These are phyloP conservation scores for Zapornia atra DNA, from an alignment of 2,113 vertebrate genomes.

Conservation along the genomic window DNA sequence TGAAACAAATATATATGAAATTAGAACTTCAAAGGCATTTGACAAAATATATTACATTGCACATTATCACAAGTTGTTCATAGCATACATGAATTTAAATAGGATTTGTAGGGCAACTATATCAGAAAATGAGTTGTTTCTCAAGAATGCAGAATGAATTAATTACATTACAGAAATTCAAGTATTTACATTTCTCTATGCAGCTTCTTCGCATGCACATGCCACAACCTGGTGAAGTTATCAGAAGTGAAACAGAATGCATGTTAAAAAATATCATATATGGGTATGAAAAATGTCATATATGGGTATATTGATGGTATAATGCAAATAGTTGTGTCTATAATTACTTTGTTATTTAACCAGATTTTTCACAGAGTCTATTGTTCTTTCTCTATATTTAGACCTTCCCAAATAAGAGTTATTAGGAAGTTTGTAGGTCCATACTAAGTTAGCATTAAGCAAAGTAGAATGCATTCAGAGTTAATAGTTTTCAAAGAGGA, in stretches of 20 bases:
- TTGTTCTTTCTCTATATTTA: background rate
- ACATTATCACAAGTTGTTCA: background rate
- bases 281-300: background rate
- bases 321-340: background rate
- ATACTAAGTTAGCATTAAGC: background rate
- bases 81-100: constrained; percentile 16
- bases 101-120: background rate
- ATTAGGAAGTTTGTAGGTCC: background rate
- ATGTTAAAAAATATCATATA: background rate
- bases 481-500: background rate
- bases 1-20: background rate
- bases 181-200: background rate
- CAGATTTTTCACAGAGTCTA: background rate
- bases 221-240: background rate
- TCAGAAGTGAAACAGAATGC: background rate
- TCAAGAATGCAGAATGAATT: background rate
- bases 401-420: background rate
- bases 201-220: background rate
- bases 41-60: background rate
- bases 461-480: background rate
- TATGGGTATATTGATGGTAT: background rate
- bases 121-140: constrained; percentile 17
- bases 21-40: constrained; percentile 36
- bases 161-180: background rate
- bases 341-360: background rate